These are phyloP conservation scores for Apteryx owenii DNA, from an alignment of 2,113 vertebrate species.

Conservation along the genomic window DNA sequence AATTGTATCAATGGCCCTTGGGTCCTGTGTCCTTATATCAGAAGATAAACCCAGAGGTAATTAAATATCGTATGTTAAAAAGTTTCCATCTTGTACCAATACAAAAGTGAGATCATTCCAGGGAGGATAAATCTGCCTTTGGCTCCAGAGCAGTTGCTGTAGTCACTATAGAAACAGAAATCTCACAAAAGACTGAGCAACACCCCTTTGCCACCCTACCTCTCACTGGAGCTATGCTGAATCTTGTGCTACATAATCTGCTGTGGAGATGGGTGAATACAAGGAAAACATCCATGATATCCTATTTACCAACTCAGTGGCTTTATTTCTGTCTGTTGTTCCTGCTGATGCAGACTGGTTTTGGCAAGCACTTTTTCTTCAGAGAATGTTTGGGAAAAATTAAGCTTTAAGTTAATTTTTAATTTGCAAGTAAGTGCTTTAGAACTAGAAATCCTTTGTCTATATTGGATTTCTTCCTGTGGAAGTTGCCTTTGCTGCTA, in stretches of 20 bases:
- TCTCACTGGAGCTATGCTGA: neutral
- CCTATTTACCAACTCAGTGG: neutral
- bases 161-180: slow-evolving; percentile 2
- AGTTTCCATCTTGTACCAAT: neutral
- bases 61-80: neutral
- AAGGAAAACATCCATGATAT: neutral
- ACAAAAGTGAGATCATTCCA: neutral
- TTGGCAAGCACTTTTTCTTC: neutral
- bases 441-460: no score
- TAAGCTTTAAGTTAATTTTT: neutral
- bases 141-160: neutral
- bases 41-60: neutral
- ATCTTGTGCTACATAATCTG: neutral
- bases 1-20: neutral
- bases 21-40: neutral
- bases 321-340: neutral
- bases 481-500: no score
- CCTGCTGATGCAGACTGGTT: neutral
- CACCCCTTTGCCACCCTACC: neutral
- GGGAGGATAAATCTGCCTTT: neutral
- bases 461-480: no score
- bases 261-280: neutral
- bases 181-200: neutral
- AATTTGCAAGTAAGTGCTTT: neutral
- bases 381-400: neutral